These are phyloP conservation scores for Spinus pinus DNA, from an alignment of 2,797 vertebrate genomes.

Conservation along the genomic window DNA sequence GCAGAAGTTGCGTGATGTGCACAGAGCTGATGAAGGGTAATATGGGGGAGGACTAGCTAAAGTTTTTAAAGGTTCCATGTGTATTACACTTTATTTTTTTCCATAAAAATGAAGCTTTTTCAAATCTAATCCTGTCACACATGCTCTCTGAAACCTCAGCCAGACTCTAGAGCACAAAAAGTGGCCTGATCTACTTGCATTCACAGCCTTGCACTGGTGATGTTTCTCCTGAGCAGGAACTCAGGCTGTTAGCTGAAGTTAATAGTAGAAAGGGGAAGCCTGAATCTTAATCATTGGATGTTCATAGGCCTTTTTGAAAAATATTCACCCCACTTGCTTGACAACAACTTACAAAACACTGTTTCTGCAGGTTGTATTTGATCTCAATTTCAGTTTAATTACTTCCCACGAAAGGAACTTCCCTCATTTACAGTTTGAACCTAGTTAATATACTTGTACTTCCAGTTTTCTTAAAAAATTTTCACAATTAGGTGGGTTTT, in stretches of 20 bases:
- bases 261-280: slow-evolving; percentile 4
- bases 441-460: background rate
- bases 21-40: background rate
- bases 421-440: background rate
- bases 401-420: slow-evolving; percentile 21
- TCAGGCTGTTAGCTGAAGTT: background rate
- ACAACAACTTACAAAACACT: slow-evolving; percentile 17
- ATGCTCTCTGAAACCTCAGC: background rate
- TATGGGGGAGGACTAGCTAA: background rate
- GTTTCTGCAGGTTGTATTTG: slow-evolving; percentile 51
- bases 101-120: background rate
- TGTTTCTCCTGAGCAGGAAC: background rate
- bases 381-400: slow-evolving; percentile 62
- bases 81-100: background rate
- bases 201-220: background rate
- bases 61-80: background rate
- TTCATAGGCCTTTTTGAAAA: slow-evolving; percentile 41
- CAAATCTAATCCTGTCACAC: background rate
- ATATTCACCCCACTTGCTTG: slow-evolving; percentile 26
- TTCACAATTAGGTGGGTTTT: background rate
- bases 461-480: background rate
- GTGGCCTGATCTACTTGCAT: background rate
- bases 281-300: slow-evolving; percentile 30
- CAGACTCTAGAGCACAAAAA: background rate
- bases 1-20: background rate